Percentiles rank a stretch among this genome's conserved stretches.
Conservation (phyloP, 2,888 invertebrate species). For the Anorthoa munda region DNA sequence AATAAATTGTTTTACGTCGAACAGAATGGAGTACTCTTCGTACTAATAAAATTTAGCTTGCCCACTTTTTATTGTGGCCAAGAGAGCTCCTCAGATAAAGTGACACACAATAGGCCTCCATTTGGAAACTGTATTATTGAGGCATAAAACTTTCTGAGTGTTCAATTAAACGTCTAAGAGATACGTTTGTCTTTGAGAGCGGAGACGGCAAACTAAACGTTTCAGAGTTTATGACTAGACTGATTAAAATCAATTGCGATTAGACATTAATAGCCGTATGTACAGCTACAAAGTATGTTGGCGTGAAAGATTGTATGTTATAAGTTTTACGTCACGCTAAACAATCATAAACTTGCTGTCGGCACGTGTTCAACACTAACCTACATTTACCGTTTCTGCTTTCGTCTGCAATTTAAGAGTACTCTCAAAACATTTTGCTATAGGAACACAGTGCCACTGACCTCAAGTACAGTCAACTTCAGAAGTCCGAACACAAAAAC, state of each 20-base stretch:
- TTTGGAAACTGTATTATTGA: slow-evolving; percentile 36
- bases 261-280: slow-evolving; percentile 22
- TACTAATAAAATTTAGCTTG: slow-evolving; percentile 57
- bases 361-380: slow-evolving; percentile 41
- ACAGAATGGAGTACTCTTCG: slow-evolving; percentile 62
- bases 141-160: slow-evolving; percentile 40
- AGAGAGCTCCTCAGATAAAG: slow-evolving; percentile 16
- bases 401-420: slow-evolving; percentile 41
- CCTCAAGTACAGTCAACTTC: slow-evolving; percentile 51
- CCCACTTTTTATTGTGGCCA: slow-evolving; percentile 48
- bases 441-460: slow-evolving; percentile 31
- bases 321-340: slow-evolving; percentile 25
- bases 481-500: slow-evolving; percentile 25
- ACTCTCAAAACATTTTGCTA: slow-evolving; percentile 34
- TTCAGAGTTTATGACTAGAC: slow-evolving; percentile 37
- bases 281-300: slow-evolving; percentile 26
- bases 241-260: slow-evolving; percentile 39
- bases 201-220: slow-evolving; percentile 29
- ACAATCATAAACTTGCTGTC: slow-evolving; percentile 35
- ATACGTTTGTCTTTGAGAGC: slow-evolving; percentile 12
- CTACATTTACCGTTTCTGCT: slow-evolving; percentile 56
- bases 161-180: slow-evolving; percentile 30
- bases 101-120: slow-evolving; percentile 30
- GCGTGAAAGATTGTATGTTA: slow-evolving; percentile 34
- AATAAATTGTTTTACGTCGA: slow-evolving; percentile 66